Percentiles rank a stretch among this genome's conserved stretches.
phyloP scores from a whole-genome alignment of 2,888 invertebrate species.

The Ophion ellenae region DNA sequence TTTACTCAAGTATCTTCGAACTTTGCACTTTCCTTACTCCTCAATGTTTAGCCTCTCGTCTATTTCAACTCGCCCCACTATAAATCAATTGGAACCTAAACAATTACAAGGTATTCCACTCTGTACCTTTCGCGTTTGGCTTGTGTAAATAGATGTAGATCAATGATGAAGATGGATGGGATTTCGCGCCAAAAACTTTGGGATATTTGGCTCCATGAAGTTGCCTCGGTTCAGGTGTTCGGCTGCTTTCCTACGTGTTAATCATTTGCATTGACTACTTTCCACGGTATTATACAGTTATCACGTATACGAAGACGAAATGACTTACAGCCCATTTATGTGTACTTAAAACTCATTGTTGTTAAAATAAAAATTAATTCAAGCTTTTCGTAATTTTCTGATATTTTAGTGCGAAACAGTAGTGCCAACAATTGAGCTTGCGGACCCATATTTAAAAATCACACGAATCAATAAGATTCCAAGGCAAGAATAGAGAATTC shows the following conservation, averaged over 20 bases:
- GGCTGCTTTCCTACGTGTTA: neutral
- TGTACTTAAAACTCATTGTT: too few relatives aligned
- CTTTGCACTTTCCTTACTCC: slow-evolving; percentile 6
- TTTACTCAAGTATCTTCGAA: slow-evolving; percentile 7
- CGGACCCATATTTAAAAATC: too few relatives aligned
- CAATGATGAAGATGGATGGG: neutral
- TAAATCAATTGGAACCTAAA: neutral
- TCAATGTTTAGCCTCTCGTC: neutral
- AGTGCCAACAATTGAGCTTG: too few relatives aligned
- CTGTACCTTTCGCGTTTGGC: neutral
- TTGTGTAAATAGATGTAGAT: neutral
- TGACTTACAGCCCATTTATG: too few relatives aligned
- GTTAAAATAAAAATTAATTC: too few relatives aligned
- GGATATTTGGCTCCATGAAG: neutral
- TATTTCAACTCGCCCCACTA: neutral
- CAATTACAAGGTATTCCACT: slow-evolving; percentile 6
- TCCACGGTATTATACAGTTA: too few relatives aligned
- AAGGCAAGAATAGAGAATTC: too few relatives aligned
- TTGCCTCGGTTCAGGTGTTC: neutral
- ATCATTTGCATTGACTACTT: neutral
- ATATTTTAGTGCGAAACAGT: too few relatives aligned
- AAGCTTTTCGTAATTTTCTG: too few relatives aligned
- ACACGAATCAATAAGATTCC: too few relatives aligned
- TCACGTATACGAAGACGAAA: too few relatives aligned
- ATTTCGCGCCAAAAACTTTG: neutral